These are phyloP conservation scores for Sylvia atricapilla DNA, from an alignment of 2,113 vertebrate species.

Conservation along the genomic window DNA sequence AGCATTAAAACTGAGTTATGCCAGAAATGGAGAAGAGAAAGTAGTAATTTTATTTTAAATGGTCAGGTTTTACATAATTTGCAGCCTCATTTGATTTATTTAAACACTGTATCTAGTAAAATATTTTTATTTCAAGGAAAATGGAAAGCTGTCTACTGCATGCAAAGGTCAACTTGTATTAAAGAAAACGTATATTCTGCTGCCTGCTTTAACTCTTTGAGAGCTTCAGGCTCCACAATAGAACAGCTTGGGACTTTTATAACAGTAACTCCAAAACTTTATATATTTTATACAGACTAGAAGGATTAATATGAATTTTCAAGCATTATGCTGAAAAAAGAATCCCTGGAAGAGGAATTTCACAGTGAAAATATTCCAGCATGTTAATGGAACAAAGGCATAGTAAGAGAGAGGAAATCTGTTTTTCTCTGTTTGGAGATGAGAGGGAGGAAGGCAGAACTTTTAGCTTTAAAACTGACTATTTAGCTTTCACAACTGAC, in stretches of 20 bases:
- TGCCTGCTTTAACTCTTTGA: background rate
- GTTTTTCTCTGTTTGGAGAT: background rate
- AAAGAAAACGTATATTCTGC: background rate
- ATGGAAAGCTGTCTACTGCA: background rate
- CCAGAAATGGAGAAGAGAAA: background rate
- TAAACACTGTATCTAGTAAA: background rate
- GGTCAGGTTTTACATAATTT: slow-evolving; percentile 32
- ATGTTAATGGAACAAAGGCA: background rate
- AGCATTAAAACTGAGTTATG: slow-evolving; percentile 14
- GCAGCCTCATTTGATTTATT: slow-evolving; percentile 12
- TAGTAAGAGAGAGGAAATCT: background rate
- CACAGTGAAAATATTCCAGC: background rate
- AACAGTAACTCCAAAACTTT: background rate
- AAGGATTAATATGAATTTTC: background rate
- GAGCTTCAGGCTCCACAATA: background rate
- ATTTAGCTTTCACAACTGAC: background rate
- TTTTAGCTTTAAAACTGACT: too few relatives aligned
- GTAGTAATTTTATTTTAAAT: slow-evolving; percentile 10
- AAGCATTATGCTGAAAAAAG: background rate
- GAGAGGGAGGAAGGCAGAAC: background rate
- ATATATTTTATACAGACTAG: background rate
- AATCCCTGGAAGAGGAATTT: background rate
- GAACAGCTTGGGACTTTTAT: background rate
- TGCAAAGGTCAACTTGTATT: background rate
- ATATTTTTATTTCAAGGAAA: slow-evolving; percentile 18